Base-by-base conservation (phyloP, 2,797 vertebrate genomes). In the Arrhamphus sclerolepis region DNA sequence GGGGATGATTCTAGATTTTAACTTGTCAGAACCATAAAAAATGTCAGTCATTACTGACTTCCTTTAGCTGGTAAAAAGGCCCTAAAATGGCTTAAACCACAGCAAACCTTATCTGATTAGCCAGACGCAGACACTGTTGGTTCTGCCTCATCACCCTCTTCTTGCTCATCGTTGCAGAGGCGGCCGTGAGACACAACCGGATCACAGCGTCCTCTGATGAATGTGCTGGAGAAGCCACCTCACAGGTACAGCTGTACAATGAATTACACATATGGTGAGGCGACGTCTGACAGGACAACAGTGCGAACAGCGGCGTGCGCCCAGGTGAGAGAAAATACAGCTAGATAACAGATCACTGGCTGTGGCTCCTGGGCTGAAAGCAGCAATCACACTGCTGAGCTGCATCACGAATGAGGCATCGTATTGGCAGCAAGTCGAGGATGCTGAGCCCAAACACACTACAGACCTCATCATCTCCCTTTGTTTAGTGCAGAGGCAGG, bases 341-440 rank as follows among this genome's bases (percentile, higher is more conserved):
- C 72, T 3, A 77, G 86, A 89, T 86, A 88, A 85, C 89, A 90
- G 90, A 92, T 90, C 89, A 89, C 77, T 77, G 66, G 62, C 72
- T 66, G 10, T 65, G 73, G 80, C 80, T 84, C 56, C 63, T 42
- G 79, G 71, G 83, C 75, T 61, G 46, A 67, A 66, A 72, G 72
- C 76, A 42, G 78, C 75, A 78, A 82, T 69, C 81, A 42, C 71
- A 65, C 78, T 48, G 71, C 55, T 66, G 70, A 71, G 78, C 75
- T 62, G 72, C 74, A 72, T 72, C 43, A 40, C 31, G 68, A 82
- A 81, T 70, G 75, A 84, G 81, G 79, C 66, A 7, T 46, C 22
- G 63, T 72, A 73, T 81, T 87, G 86, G 79, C 81, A 81, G 72
- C 9, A 56, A 70, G 70, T 76, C 76, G 77, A 70, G 75, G 70